Conservation (phyloP, 2,888 invertebrate genomes). For the Heliconius ismenius region DNA sequence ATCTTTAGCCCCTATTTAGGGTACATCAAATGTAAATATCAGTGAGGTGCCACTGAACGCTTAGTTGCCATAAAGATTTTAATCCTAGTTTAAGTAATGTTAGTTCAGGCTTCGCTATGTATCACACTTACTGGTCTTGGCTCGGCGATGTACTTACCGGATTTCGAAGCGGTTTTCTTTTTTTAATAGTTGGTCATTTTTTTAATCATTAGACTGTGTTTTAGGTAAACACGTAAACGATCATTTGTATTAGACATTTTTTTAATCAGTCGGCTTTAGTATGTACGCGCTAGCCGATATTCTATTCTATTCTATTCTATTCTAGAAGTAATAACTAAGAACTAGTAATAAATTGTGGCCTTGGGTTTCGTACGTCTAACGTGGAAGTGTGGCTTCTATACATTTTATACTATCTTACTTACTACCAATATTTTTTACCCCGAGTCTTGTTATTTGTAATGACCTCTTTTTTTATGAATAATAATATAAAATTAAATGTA, state of each 20-base stretch:
- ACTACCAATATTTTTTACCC: slow-evolving; percentile 53
- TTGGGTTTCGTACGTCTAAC: slow-evolving; percentile 64
- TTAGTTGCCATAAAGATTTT: slow-evolving; percentile 80
- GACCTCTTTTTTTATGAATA: slow-evolving; percentile 75
- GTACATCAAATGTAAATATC: slow-evolving; percentile 67
- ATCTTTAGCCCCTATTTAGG: not conserved
- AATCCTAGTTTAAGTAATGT: slow-evolving; percentile 74
- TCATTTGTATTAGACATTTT: not conserved
- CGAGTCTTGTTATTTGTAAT: slow-evolving; percentile 66
- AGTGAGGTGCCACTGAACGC: slow-evolving; percentile 72
- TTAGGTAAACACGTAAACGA: not conserved
- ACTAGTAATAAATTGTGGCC: slow-evolving; percentile 78
- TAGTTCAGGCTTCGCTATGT: slow-evolving; percentile 33
- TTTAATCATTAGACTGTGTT: slow-evolving; percentile 18
- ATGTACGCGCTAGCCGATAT: slow-evolving; percentile 51
- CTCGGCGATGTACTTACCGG: slow-evolving; percentile 43
- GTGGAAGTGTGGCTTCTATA: slow-evolving; percentile 63
- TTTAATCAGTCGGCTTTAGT: slow-evolving; percentile 10
- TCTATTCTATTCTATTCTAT: slow-evolving; percentile 48
- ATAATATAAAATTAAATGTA: slow-evolving; percentile 81
- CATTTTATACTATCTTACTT: slow-evolving; percentile 59
- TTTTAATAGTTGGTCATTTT: slow-evolving; percentile 22
- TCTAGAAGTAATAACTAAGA: slow-evolving; percentile 59
- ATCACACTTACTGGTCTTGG: slow-evolving; percentile 39
- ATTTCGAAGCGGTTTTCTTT: slow-evolving; percentile 31